Percentiles rank a stretch among this genome's conserved stretches.
These are phyloP conservation scores for Aleiodes alternator DNA, from an alignment of 2,888 invertebrate species.

Conservation along the genomic window DNA sequence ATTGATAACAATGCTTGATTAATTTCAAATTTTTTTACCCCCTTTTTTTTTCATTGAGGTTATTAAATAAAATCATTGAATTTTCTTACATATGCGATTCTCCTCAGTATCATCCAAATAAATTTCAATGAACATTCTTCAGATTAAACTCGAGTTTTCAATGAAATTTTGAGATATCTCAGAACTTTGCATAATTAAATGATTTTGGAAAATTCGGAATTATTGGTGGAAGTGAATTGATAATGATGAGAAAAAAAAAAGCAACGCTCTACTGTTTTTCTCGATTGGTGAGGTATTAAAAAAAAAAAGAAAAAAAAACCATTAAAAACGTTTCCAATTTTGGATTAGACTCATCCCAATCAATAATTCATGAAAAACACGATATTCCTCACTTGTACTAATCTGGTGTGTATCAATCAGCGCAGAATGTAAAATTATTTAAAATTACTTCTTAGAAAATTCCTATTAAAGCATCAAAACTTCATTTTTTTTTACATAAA, in stretches of 20 bases:
- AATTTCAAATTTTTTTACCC: neutral
- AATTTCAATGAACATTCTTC: constrained; percentile 62
- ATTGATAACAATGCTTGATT: too few relatives aligned
- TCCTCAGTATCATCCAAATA: constrained; percentile 62
- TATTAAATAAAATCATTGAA: neutral
- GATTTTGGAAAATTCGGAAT: constrained; percentile 37
- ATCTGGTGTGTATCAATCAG: constrained; percentile 28
- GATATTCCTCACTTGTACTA: constrained; percentile 33
- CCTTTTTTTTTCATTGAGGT: neutral
- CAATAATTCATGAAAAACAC: constrained; percentile 10
- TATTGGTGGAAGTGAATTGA: constrained; percentile 34
- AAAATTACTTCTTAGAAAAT: constrained; percentile 9
- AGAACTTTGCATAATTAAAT: neutral
- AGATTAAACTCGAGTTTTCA: neutral
- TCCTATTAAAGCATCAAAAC: constrained; percentile 4
- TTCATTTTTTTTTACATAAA: constrained; percentile 8
- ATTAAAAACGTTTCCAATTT: constrained; percentile 11
- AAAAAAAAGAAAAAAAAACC: neutral
- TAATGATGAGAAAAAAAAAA: constrained; percentile 39
- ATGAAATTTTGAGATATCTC: constrained; percentile 12
- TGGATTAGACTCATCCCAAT: neutral
- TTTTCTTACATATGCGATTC: constrained; percentile 63
- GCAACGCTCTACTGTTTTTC: neutral
- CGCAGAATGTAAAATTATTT: constrained; percentile 12
- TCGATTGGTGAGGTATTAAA: neutral